These are phyloP conservation scores for Penaeus vannamei DNA, from an alignment of 1,140 invertebrate species.

Conservation along the genomic window DNA sequence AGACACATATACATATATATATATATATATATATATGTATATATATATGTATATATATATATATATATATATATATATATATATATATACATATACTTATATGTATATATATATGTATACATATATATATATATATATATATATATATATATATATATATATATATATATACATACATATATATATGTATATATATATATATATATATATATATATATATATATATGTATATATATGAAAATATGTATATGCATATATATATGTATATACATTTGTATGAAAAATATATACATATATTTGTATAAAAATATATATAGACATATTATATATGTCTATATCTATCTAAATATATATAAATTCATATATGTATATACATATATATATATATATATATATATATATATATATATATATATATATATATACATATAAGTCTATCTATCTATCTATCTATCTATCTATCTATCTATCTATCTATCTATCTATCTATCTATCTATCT, in stretches of 20 bases:
- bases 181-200: not conserved
- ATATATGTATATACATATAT: not conserved
- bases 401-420: not conserved
- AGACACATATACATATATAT: too few relatives aligned
- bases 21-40: too few relatives aligned
- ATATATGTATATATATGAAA: not conserved
- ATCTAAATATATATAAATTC: constrained; percentile 3
- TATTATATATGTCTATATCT: not conserved
- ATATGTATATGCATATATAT: constrained; percentile 19
- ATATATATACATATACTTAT: too few relatives aligned
- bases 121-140: not conserved
- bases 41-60: too few relatives aligned
- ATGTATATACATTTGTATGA: too few relatives aligned
- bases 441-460: not conserved
- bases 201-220: not conserved
- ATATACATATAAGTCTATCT: not conserved
- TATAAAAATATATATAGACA: too few relatives aligned
- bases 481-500: not conserved
- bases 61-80: too few relatives aligned
- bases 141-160: not conserved
- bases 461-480: not conserved
- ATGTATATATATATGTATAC: not conserved
- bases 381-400: constrained; percentile 5
- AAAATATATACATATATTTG: too few relatives aligned
- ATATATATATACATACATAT: not conserved